Conservation (phyloP, 2,797 vertebrate species). For the Sebastes minor region DNA sequence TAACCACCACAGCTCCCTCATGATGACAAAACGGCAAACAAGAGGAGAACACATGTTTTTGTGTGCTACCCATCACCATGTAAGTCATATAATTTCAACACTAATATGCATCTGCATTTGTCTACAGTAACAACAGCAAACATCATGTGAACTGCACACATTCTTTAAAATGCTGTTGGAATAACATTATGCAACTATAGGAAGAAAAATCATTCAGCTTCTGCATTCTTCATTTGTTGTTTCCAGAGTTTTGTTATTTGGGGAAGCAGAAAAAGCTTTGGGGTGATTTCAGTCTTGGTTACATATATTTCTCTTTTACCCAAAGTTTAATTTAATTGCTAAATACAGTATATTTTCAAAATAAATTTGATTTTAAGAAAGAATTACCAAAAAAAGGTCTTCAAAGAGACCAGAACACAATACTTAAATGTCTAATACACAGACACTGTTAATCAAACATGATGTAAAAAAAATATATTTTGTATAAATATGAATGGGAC, state of each 20-base stretch:
- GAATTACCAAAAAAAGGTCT: not conserved
- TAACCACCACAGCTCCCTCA: not conserved
- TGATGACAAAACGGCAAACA: not conserved
- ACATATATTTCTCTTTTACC: not conserved
- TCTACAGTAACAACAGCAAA: not conserved
- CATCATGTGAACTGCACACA: not conserved
- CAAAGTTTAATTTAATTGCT: not conserved
- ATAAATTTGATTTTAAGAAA: not conserved
- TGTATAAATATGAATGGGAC: too few species aligned
- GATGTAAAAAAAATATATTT: too few species aligned
- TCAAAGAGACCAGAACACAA: not conserved
- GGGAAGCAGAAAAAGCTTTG: not conserved
- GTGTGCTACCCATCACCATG: too few species aligned
- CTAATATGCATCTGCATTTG: not conserved
- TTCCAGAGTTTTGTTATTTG: constrained; percentile 1
- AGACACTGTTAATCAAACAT: too few species aligned
- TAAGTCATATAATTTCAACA: not conserved
- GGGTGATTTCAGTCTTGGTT: not conserved
- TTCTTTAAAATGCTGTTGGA: not conserved
- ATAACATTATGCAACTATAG: not conserved
- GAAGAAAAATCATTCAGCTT: not conserved
- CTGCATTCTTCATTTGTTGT: not conserved
- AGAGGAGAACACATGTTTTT: too few species aligned
- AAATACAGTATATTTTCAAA: not conserved
- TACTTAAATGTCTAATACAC: not conserved